Evolutionary conservation across 2,888 invertebrate species (phyloP).

Genomic region (Erebia ligea): DNA sequence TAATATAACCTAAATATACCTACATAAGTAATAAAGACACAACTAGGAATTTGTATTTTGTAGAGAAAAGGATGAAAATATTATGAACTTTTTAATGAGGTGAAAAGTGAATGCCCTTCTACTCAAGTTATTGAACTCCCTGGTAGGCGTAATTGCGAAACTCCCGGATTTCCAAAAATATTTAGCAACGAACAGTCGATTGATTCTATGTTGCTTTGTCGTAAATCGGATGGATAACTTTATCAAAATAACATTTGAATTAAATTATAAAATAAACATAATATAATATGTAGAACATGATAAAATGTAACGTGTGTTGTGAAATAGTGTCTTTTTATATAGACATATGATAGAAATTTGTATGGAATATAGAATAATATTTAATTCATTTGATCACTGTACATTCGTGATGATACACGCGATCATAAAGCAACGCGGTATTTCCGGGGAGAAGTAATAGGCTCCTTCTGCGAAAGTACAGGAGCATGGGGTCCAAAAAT

Average conservation of each 20-base stretch:
- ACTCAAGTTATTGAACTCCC: no score
- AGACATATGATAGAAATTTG: background rate
- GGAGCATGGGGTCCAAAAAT: background rate
- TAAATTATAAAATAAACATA: background rate
- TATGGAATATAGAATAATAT: slow-evolving; percentile 1
- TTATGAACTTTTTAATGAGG: background rate
- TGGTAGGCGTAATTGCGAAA: no score
- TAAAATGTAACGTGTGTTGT: background rate
- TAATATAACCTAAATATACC: no score
- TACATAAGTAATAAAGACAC: no score
- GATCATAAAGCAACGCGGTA: background rate
- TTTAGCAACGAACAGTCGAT: no score
- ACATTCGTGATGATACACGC: slow-evolving; percentile 4
- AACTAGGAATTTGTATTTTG: no score
- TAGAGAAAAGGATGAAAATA: no score
- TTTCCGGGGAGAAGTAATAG: background rate
- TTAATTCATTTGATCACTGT: background rate
- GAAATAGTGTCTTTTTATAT: background rate
- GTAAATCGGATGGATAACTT: background rate
- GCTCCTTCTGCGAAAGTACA: background rate
- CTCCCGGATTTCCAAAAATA: no score
- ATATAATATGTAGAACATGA: background rate
- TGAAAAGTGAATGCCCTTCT: no score
- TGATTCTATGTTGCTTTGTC: no score
- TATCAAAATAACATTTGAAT: slow-evolving; percentile 1